Base-by-base conservation (phyloP, 2,797 vertebrate species). In the Scyliorhinus canicula region DNA sequence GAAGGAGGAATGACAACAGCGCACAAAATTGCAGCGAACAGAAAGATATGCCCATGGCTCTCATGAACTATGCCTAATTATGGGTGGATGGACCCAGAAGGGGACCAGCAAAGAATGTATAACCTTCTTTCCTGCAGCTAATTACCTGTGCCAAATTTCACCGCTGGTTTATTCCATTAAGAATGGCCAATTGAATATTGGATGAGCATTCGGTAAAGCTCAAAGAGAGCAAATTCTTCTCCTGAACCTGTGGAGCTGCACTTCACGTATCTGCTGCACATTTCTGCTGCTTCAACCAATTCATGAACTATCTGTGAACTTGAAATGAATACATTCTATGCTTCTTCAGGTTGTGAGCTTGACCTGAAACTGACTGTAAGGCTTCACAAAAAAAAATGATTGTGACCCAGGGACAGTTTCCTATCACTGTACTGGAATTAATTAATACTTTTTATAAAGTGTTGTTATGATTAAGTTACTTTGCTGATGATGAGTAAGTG, bases 341-440 rank as follows among this genome's bases (percentile, higher is more conserved):
- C 93, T 52, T 69, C 93, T 91, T 74, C 93, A 94, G 93, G 67
- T 50, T 93, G 40, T 31, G 63, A 93, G 44, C 91, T n/a, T 93
- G 91, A 93, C 91, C 65, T 69, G 91, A 67, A 65, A 69, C 93
- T 93, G 47, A 71, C 44, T 69, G 57, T 44, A 93, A 71, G 5
- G 14, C 67, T 74, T 94, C 44, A 55, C 93, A 52, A 94, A 94
- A 67, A 65, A 26, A 74, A 94, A 74, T n/a, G n/a, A 50, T 55
- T 71, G 28, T 93, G 67, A 35, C 93, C 67, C 93, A 50, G 93
- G 47, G 67, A 93, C 44, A 31, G 93, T 47, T 93, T 93, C 63
- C 93, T 67, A 47, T 44, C 93, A 93, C 47, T 50, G 44, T 69
- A 93, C 65, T 93, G 93, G 47, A 93, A 93, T 71, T 35, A 69